Base-by-base conservation (phyloP, 2,888 invertebrate species). In the Synergus gifuensis region DNA sequence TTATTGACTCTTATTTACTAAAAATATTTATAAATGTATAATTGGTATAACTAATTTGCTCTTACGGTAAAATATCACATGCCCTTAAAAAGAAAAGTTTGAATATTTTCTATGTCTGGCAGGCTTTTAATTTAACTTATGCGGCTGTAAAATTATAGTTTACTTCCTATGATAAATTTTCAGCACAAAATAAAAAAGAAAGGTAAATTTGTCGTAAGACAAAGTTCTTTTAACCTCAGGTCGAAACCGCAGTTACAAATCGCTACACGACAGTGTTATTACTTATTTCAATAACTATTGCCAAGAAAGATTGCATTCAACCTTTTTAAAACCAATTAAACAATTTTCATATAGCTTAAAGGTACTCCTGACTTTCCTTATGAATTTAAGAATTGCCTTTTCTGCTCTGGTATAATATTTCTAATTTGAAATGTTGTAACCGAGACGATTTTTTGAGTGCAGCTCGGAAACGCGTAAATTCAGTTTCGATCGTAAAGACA, bases 181-280 rank as follows among this genome's bases (percentile, higher is more conserved):
- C 2, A 11, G 58, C 3, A 18, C 9, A 3, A 44, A 66, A 66
- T 18, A 44, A 66, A 4, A n/a, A 18, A 44, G 12, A 66, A 66
- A 44, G n/a, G 18, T 66, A 66, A 66, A 42, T 44, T 66, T 66
- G 18, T 66, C 42, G 42, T n/a, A n/a, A n/a, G 42, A 66, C 4
- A 40, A 66, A 66, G 18, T 44, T 66, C 12, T 42, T n/a, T 44
- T 18, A 44, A 42, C 18, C 66, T 42, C 66, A 18, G 2, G n/a
- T 66, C 66, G 18, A 66, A 66, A 66, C 36, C 42, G 11, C 18
- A 44, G 66, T 44, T 44, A 42, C 66, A n/a, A 66, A 66, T 66
- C 66, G 66, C 42, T 66, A 44, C 18, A 40, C 42, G 36, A 11
- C 42, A n/a, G 44, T 42, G 42, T 42, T 44, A 66, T 18, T 66